Conservation (phyloP, 2,797 vertebrate genomes). For the Acanthurus tractus region DNA sequence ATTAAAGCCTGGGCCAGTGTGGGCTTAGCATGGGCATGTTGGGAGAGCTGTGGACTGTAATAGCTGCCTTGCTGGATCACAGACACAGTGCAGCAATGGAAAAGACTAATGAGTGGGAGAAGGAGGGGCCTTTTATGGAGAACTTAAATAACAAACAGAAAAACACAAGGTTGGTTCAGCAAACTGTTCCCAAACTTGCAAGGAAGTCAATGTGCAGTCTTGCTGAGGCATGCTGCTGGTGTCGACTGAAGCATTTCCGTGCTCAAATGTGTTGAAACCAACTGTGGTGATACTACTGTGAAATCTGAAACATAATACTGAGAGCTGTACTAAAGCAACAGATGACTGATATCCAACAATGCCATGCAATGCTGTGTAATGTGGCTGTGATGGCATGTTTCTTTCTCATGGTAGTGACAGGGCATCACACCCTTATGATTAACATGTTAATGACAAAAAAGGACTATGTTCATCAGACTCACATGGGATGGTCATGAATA, state of each 20-base stretch:
- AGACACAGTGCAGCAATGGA: constrained; percentile 10
- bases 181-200: constrained; percentile 9
- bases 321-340: constrained; percentile 6
- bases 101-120: constrained; percentile 30
- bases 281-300: neutral
- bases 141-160: constrained; percentile 9
- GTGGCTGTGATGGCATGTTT: neutral
- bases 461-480: neutral
- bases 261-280: neutral
- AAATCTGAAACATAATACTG: constrained; percentile 18
- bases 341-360: constrained; percentile 9
- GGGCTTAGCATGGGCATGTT: constrained; percentile 50
- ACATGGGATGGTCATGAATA: neutral
- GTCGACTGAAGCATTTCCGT: neutral
- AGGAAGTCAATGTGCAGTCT: neutral
- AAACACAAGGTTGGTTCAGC: neutral
- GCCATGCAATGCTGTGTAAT: neutral
- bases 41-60: constrained; percentile 40
- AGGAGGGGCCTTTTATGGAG: neutral
- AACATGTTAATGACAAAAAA: neutral
- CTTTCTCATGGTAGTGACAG: neutral
- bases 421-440: neutral
- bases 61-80: constrained; percentile 27
- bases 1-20: constrained; percentile 14
- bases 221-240: constrained; percentile 3